These are phyloP conservation scores for Dyspetes luteomarginatus DNA, from an alignment of 2,888 invertebrate species.

Conservation along the genomic window DNA sequence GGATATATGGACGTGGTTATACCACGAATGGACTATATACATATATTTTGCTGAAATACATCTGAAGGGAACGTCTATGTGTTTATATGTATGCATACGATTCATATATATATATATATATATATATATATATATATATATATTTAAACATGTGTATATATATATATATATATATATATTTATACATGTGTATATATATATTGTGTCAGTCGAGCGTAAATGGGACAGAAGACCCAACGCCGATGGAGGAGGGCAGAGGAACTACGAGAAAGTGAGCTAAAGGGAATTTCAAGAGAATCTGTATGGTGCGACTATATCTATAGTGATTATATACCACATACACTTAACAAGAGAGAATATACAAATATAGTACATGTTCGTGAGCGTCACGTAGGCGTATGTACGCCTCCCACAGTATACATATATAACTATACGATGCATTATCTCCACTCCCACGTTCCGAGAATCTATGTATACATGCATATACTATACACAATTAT, in stretches of 20 bases:
- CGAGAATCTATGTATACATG: slow-evolving; percentile 44
- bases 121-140: slow-evolving; percentile 7
- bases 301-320: background rate
- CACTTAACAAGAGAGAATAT: background rate
- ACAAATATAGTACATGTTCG: slow-evolving; percentile 64
- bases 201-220: slow-evolving; percentile 51
- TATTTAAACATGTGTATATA: background rate
- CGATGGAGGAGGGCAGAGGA: slow-evolving; percentile 58
- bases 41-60: too few species aligned
- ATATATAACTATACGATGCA: slow-evolving; percentile 50
- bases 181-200: slow-evolving; percentile 27
- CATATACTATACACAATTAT: slow-evolving; percentile 1
- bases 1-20: background rate
- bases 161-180: slow-evolving; percentile 25
- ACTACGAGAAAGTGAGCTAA: slow-evolving; percentile 58
- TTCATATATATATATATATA: background rate
- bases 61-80: too few species aligned
- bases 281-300: slow-evolving; percentile 63
- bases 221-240: slow-evolving; percentile 54
- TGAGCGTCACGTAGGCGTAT: slow-evolving; percentile 67
- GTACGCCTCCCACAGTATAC: slow-evolving; percentile 31
- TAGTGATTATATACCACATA: too few species aligned
- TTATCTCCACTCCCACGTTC: slow-evolving; percentile 58
- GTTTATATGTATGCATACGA: background rate
- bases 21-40: background rate